Evolutionary conservation across 2,113 vertebrate genomes (phyloP).

Genomic region (Origma solitaria): DNA sequence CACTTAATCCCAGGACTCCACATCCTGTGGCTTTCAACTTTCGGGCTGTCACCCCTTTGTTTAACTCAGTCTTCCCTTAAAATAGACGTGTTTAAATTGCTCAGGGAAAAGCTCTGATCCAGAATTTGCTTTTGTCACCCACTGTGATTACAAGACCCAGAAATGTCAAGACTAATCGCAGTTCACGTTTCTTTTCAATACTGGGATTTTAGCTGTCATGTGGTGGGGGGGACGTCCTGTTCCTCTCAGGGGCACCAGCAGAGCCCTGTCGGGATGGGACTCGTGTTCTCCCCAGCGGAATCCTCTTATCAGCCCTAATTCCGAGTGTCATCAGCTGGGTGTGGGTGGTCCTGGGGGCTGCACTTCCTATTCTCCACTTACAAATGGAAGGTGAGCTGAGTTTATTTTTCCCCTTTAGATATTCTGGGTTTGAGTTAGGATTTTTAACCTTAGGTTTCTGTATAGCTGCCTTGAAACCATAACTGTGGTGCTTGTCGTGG

Average conservation of each 20-base stretch:
- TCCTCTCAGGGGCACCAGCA: background rate
- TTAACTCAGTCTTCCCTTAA: background rate
- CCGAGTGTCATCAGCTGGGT: background rate
- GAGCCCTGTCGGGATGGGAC: background rate
- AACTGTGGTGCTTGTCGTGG: rapidly evolving
- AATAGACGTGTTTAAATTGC: constrained; percentile 3
- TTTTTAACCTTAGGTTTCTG: rapidly evolving
- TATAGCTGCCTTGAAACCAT: rapidly evolving
- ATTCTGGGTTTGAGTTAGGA: rapidly evolving
- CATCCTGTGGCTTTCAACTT: background rate
- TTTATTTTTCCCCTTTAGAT: rapidly evolving
- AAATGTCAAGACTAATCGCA: constrained; percentile 34
- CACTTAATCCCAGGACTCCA: background rate
- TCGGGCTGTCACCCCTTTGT: background rate
- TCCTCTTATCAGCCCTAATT: background rate
- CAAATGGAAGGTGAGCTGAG: background rate
- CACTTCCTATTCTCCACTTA: background rate
- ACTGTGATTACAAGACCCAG: constrained; percentile 42
- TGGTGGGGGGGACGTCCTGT: background rate
- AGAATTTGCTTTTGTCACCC: constrained; percentile 35
- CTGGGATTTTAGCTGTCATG: background rate
- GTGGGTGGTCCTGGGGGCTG: background rate
- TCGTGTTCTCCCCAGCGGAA: background rate
- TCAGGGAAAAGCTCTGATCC: constrained; percentile 16
- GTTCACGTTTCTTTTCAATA: background rate